These are phyloP conservation scores for Cabera pusaria DNA, from an alignment of 2,888 invertebrate species.

Conservation along the genomic window DNA sequence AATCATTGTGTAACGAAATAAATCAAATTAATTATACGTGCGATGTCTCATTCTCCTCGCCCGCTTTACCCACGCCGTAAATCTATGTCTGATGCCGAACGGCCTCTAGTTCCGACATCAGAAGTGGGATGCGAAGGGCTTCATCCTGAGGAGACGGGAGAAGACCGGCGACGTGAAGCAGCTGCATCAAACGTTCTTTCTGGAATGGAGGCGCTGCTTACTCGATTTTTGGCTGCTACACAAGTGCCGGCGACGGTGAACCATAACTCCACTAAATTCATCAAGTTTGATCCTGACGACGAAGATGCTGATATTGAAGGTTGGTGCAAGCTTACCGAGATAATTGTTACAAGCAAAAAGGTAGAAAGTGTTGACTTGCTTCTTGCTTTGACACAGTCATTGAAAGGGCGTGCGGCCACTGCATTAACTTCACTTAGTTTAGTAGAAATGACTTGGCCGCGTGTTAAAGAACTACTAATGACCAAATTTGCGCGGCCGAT, in stretches of 20 bases:
- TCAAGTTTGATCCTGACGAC: conserved; percentile 1
- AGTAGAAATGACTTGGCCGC: too few species aligned
- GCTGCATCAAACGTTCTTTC: not conserved
- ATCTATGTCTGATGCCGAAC: too few species aligned
- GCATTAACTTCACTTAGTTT: too few species aligned
- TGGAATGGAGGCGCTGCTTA: not conserved
- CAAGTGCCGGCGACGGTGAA: not conserved
- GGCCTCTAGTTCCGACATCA: too few species aligned
- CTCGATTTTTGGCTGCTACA: not conserved
- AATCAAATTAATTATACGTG: too few species aligned
- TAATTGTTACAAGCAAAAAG: not conserved
- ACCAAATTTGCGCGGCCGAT: too few species aligned
- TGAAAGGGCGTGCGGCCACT: not conserved
- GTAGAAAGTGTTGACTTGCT: not conserved
- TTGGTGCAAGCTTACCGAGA: not conserved
- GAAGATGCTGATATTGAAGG: not conserved
- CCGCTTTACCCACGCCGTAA: too few species aligned
- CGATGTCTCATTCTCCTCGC: too few species aligned
- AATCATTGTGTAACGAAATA: too few species aligned
- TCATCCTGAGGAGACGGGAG: not conserved
- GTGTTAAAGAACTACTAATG: too few species aligned
- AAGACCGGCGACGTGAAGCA: not conserved
- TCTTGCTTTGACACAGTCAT: not conserved
- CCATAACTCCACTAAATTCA: not conserved
- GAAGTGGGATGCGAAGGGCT: not conserved